These are phyloP conservation scores for Oscheius myriophilus DNA, from an alignment of 2,888 invertebrate species.

Conservation along the genomic window DNA sequence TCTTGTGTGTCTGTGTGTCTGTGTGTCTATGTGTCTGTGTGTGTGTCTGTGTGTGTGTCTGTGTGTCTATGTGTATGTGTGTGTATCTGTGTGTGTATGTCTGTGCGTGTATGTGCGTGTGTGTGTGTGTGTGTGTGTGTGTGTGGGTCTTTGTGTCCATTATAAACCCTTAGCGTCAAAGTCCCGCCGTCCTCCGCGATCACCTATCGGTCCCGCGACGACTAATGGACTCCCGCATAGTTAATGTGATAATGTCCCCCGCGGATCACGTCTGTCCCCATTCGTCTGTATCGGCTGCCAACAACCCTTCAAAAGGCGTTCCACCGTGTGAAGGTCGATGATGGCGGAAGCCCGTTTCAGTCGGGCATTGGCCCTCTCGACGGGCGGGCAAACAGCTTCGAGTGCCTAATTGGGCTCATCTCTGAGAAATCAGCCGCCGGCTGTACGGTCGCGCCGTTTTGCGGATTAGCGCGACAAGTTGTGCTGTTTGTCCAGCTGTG, in stretches of 20 bases:
- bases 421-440: background rate
- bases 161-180: too few relatives aligned
- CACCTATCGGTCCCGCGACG: too few relatives aligned
- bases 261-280: background rate
- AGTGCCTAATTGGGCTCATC: conserved; percentile 6
- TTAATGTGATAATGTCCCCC: conserved; percentile 23
- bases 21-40: too few relatives aligned
- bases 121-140: too few relatives aligned
- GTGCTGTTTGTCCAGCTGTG: conserved; percentile 11
- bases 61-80: too few relatives aligned
- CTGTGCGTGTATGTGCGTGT: too few relatives aligned
- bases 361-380: conserved; percentile 20
- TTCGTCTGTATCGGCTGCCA: background rate
- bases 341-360: conserved; percentile 3
- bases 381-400: background rate
- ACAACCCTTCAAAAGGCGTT: background rate
- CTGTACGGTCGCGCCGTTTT: background rate
- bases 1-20: too few relatives aligned
- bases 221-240: conserved; percentile 12
- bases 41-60: too few relatives aligned
- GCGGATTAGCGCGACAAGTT: conserved; percentile 21
- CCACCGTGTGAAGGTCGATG: conserved; percentile 5
- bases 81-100: too few relatives aligned
- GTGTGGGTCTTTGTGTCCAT: too few relatives aligned
- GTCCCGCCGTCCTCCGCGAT: too few relatives aligned